A percentile compares a stretch with the other conserved stretches of the same genome.
These are phyloP conservation scores for Gasterosteus aculeatus DNA, from an alignment of 2,113 vertebrate species.

Conservation along the genomic window DNA sequence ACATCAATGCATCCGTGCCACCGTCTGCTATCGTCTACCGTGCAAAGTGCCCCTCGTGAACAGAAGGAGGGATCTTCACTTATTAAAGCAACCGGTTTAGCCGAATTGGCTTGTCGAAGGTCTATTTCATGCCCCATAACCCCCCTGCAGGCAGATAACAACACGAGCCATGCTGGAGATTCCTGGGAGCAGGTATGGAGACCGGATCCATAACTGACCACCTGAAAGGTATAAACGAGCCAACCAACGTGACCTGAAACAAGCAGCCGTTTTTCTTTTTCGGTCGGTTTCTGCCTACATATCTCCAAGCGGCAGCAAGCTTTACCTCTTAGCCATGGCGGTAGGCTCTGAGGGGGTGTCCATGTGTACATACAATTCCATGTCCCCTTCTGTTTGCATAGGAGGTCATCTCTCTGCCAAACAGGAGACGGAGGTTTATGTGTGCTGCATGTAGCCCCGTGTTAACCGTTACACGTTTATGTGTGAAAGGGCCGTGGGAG, in stretches of 20 bases:
- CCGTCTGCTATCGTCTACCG: neutral
- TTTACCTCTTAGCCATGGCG: neutral
- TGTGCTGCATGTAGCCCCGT: slow-evolving; percentile 23
- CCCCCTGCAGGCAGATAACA: slow-evolving; percentile 45
- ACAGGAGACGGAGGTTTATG: slow-evolving; percentile 29
- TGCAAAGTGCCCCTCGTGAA: slow-evolving; percentile 28
- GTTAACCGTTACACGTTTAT: slow-evolving; percentile 39
- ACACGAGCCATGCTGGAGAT: neutral
- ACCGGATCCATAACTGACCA: neutral
- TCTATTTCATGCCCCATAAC: slow-evolving; percentile 37
- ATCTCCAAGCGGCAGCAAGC: neutral
- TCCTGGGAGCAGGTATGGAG: slow-evolving; percentile 15
- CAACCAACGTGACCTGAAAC: slow-evolving; percentile 6
- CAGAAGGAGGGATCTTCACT: slow-evolving; percentile 12
- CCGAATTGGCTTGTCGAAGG: slow-evolving; percentile 2
- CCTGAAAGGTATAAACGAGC: neutral
- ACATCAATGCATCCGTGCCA: slow-evolving; percentile 12
- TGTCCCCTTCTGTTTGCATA: neutral
- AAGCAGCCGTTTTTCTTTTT: slow-evolving; percentile 3
- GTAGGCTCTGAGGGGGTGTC: neutral
- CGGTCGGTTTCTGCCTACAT: neutral
- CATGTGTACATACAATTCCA: neutral
- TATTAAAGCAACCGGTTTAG: slow-evolving; percentile 26
- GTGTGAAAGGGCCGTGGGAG: slow-evolving; percentile 11
- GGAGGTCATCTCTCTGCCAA: slow-evolving; percentile 20